Evolutionary conservation across 1,140 invertebrate species (phyloP).

Genomic region (Microvelia longipes): DNA sequence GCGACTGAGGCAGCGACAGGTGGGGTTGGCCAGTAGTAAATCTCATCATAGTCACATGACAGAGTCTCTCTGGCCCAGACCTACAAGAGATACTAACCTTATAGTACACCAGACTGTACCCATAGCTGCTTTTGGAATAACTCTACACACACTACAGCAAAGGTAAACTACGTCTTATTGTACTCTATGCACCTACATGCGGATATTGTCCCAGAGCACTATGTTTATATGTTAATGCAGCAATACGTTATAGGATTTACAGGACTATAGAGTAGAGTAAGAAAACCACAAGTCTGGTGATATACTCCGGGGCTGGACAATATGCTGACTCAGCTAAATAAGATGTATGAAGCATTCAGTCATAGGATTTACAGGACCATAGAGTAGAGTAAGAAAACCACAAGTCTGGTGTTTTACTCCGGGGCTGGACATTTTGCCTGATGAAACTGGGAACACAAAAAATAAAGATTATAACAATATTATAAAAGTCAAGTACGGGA

Average conservation of each 20-base stretch:
- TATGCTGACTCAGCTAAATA: no score
- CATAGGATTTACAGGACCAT: no score
- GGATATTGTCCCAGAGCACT: neutral
- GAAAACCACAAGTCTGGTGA: neutral
- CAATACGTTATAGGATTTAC: neutral
- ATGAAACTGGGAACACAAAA: no score
- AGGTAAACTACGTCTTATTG: neutral
- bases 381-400: no score
- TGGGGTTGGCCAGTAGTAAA: neutral
- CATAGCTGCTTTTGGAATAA: neutral
- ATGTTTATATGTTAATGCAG: neutral
- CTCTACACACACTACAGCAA: neutral
- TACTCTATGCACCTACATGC: neutral
- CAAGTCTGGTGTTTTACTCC: no score
- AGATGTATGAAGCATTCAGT: no score
- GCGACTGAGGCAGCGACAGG: neutral
- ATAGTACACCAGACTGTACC: neutral
- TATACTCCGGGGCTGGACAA: no score
- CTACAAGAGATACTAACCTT: neutral
- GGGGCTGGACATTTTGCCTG: no score
- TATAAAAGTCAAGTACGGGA: no score
- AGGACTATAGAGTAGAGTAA: neutral
- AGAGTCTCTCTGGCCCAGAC: neutral
- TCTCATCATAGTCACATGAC: neutral
- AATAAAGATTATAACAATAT: no score